Conservation (phyloP, 1,140 invertebrate genomes). For the Mamestra configurata region DNA sequence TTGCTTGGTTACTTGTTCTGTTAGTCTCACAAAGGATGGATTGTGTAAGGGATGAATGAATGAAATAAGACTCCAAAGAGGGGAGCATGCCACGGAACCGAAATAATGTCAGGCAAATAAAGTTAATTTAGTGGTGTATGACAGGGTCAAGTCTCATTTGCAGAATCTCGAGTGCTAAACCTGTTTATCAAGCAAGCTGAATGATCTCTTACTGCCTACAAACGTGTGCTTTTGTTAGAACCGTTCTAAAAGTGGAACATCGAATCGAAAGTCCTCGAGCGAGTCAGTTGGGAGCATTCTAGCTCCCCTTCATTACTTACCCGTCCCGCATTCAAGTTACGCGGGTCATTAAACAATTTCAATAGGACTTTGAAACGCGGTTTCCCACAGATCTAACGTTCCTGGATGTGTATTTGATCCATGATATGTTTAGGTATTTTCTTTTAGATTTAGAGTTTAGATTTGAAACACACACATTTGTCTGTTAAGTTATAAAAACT, state of each 20-base stretch:
- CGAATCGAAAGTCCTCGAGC: constrained; percentile 36
- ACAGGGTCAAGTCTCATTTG: no score
- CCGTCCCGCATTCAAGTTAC: constrained; percentile 60
- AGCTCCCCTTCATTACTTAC: constrained; percentile 52
- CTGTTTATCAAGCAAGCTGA: background rate
- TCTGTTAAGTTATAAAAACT: no score
- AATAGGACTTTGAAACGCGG: constrained; percentile 54
- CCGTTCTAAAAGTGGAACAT: constrained; percentile 35
- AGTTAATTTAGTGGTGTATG: no score
- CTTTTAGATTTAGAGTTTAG: background rate
- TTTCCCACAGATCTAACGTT: constrained; percentile 37
- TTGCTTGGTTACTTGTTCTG: no score
- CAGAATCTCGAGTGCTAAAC: no score
- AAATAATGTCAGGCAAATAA: no score
- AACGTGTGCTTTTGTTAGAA: constrained; percentile 32
- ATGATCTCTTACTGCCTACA: background rate
- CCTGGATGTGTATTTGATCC: constrained; percentile 15
- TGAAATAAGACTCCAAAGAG: no score
- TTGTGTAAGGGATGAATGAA: no score
- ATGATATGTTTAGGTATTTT: constrained; percentile 31
- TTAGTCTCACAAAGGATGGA: no score
- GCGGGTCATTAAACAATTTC: constrained; percentile 69
- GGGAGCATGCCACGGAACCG: no score
- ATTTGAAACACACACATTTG: background rate
- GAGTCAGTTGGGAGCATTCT: constrained; percentile 37